Percentiles rank a stretch among this genome's conserved stretches.
phyloP scores from a whole-genome alignment of 2,113 vertebrate genomes.

The Ochotona curzoniae region DNA sequence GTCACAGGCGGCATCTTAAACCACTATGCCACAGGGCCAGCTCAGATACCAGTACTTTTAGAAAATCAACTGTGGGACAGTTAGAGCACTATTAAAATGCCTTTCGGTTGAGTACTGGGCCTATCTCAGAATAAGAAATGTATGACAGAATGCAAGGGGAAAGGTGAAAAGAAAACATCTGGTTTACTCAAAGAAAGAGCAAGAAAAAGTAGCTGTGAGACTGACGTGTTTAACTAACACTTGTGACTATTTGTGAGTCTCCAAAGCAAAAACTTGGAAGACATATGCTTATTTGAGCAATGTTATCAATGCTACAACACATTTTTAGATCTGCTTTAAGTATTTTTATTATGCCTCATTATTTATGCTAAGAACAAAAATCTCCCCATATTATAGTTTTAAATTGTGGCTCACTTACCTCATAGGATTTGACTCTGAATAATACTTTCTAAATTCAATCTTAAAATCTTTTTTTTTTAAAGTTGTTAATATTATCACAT shows the following conservation, averaged over 20 bases:
- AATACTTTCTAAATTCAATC: background rate
- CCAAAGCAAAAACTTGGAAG: background rate
- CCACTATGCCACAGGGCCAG: no score
- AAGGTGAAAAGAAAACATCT: constrained; percentile 54
- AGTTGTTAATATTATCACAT: background rate
- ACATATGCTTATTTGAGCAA: constrained; percentile 42
- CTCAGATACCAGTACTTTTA: background rate
- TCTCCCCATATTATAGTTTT: constrained; percentile 2
- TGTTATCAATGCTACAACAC: background rate
- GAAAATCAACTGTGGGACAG: background rate
- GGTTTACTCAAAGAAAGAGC: constrained; percentile 50
- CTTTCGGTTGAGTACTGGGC: constrained; percentile 1
- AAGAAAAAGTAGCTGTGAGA: background rate
- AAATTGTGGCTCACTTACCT: background rate
- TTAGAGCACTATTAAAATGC: constrained; percentile 3
- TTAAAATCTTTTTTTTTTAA: constrained; percentile 38
- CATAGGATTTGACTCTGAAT: constrained; percentile 38
- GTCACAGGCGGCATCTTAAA: no score
- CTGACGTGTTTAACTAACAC: constrained; percentile 1
- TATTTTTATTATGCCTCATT: background rate
- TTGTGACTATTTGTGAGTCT: background rate
- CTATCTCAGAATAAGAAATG: constrained; percentile 50
- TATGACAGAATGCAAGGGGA: constrained; percentile 48
- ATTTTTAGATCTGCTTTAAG: background rate
- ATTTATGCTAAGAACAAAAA: background rate